phyloP scores from a whole-genome alignment of 2,888 invertebrate species.

The Ectemnius cavifrons region DNA sequence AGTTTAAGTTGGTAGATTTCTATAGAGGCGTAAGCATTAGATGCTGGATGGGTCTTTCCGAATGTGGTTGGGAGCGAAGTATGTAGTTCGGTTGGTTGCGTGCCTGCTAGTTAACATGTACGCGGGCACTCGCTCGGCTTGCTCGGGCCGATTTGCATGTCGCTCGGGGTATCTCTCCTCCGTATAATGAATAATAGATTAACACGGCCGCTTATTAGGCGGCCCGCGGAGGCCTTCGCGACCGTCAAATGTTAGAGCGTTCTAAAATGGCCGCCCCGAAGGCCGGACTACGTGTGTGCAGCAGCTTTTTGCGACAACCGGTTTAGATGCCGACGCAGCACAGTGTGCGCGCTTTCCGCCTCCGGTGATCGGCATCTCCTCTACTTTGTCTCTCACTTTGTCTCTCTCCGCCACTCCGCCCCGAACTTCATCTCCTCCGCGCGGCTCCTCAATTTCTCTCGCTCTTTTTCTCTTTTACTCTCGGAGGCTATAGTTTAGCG shows the following conservation, averaged over 20 bases:
- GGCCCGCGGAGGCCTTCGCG: conserved; percentile 66
- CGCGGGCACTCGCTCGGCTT: background rate
- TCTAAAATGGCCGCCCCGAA: conserved; percentile 76
- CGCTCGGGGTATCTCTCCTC: conserved; percentile 59
- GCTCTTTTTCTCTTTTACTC: too few relatives aligned
- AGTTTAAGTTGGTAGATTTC: too few relatives aligned
- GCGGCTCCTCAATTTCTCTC: too few relatives aligned
- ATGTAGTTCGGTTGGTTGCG: conserved; percentile 17
- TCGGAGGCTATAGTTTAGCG: background rate
- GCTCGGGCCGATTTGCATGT: conserved; percentile 63
- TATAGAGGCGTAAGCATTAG: too few relatives aligned
- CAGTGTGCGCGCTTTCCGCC: conserved; percentile 51
- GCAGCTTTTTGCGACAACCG: conserved; percentile 74
- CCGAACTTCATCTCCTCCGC: too few relatives aligned
- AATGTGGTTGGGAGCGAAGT: background rate
- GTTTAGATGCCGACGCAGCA: conserved; percentile 69
- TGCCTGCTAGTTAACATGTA: conserved; percentile 40
- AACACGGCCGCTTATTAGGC: conserved; percentile 73
- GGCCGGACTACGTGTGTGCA: conserved; percentile 62
- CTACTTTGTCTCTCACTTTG: conserved; percentile 30
- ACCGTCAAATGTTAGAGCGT: conserved; percentile 75
- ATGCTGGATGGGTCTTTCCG: conserved; percentile 6
- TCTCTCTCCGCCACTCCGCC: conserved; percentile 26
- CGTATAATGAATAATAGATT: conserved; percentile 75
- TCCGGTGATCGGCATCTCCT: background rate